phyloP scores from a whole-genome alignment of 2,113 vertebrate species.

The Gallinago jamesoni region DNA sequence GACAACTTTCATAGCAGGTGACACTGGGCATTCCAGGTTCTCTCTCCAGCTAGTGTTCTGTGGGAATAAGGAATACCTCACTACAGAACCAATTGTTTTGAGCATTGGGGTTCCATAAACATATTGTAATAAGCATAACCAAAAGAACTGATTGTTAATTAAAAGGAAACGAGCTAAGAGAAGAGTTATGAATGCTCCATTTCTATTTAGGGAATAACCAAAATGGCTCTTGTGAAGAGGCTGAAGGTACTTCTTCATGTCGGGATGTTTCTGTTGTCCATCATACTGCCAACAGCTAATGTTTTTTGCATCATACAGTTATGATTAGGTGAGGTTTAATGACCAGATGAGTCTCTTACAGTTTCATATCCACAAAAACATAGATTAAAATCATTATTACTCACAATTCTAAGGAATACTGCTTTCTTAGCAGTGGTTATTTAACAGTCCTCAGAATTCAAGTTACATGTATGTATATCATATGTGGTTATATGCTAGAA shows the following conservation, averaged over 20 bases:
- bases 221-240: neutral
- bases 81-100: neutral
- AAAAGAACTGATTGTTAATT: neutral
- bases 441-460: neutral
- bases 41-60: neutral
- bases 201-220: neutral
- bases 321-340: neutral
- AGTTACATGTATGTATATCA: neutral
- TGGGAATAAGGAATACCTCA: neutral
- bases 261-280: neutral
- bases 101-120: neutral
- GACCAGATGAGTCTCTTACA: neutral
- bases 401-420: neutral
- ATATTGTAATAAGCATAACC: neutral
- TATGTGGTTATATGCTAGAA: neutral
- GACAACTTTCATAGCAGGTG: accelerated
- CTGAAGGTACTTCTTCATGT: neutral
- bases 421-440: neutral
- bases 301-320: neutral
- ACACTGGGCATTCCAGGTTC: neutral
- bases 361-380: neutral
- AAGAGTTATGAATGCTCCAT: neutral
- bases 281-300: neutral
- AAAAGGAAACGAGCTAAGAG: neutral
- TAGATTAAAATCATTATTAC: neutral